Evolutionary conservation across 2,888 invertebrate genomes (phyloP), one percentile per base, ranked within the genome.

Genomic region (Acleris emargana): DNA sequence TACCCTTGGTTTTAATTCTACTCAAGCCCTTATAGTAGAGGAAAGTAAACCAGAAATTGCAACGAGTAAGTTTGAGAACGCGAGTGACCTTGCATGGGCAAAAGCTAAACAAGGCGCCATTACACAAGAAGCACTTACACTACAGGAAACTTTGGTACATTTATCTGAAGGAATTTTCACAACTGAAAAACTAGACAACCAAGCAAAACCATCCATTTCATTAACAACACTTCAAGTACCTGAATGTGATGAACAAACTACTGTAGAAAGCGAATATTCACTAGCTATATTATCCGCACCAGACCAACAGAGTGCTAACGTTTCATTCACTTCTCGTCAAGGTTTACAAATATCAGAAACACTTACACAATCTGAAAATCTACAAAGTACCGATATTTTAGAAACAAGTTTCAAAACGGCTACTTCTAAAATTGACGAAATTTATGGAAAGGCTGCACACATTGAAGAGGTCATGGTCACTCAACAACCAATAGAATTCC

Each of bases 231-330:
- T 94, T 55, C 93, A 94, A 78, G 94, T 93, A 67, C 87, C 95
- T 49, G 89, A 94, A 72, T 93, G 88, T 70, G 93, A 92, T 67
- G 94, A 95, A 86, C 88, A 93, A 57, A 70, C 94, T 25, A 77
- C 89, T 5, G 89, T 93, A 49, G 95, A 96, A 83, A 93, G 90
- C 71, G 96, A 96, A 86, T 83, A 87, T 45, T 73, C 78, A 49
- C 86, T 94, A 62, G 72, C 75, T 42, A 75, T 87, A 67, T 64
- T 75, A 45, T 68, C 69, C n/a, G 73, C 76, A 67, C 94, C 94
- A 18, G 89, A 91, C 52, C 70, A 81, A 67, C 91, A 91, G 76
- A 83, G 71, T 62, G 93, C 93, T 13, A 81, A 83, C 53, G 64
- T 91, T 55, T 80, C 86, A 49, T 73, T 94, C 17, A 82, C 81